These are phyloP conservation scores for Acrocera orbiculus DNA, from an alignment of 2,888 invertebrate species.

Conservation along the genomic window DNA sequence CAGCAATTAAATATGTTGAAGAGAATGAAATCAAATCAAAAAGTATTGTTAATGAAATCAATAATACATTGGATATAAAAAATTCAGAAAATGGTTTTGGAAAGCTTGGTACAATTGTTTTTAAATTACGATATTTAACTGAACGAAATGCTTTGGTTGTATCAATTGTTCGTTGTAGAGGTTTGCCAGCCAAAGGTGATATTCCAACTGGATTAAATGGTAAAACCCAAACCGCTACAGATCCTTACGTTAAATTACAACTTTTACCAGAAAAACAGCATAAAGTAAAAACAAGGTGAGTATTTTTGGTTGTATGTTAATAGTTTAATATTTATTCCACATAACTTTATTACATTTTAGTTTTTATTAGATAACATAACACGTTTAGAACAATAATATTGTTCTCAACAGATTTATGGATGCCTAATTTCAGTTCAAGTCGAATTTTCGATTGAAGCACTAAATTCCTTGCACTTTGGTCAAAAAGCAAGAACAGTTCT, in stretches of 20 bases:
- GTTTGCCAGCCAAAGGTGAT: constrained; percentile 53
- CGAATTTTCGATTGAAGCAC: no score
- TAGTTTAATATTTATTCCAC: no score
- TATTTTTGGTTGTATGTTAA: background rate
- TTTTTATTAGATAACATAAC: no score
- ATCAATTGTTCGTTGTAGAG: constrained; percentile 77
- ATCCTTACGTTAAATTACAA: constrained; percentile 96
- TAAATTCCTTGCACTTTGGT: no score
- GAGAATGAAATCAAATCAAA: constrained; percentile 26
- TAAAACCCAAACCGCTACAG: constrained; percentile 35
- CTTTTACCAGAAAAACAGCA: constrained; percentile 94
- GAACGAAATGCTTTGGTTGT: constrained; percentile 84
- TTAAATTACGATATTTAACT: constrained; percentile 74
- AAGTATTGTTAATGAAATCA: constrained; percentile 11
- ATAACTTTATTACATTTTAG: background rate
- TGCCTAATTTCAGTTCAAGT: no score
- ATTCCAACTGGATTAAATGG: constrained; percentile 30
- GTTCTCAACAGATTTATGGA: no score
- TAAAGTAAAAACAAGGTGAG: constrained; percentile 73
- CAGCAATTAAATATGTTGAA: constrained; percentile 24
- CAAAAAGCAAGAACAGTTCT: no score
- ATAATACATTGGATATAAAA: constrained; percentile 17
- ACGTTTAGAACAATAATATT: no score
- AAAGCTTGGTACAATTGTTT: constrained; percentile 72
- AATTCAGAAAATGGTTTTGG: constrained; percentile 36